Evolutionary conservation across 2,113 vertebrate species (phyloP), one percentile per base, ranked within the genome.

Genomic region (Cyanistes caeruleus): DNA sequence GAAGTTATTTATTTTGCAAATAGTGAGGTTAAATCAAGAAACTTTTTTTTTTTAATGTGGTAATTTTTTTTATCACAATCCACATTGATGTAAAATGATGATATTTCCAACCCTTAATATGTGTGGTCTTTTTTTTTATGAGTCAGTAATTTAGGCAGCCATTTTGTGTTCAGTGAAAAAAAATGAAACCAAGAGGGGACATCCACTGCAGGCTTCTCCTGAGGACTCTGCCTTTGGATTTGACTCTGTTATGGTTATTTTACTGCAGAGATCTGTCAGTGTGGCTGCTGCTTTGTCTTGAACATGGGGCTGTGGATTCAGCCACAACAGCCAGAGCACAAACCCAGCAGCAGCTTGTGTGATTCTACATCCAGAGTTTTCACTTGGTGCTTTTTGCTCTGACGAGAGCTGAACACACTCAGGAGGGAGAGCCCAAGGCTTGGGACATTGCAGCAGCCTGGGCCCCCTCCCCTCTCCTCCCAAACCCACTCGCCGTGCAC

Each of bases 121-220:
- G 35, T n/a, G 8, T 27, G 15, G 8, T 16, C 10, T 25, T 25
- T 60, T 25, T 60, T 58, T 33, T 37, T 48, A 31, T 5, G 12
- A 52, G 37, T 79, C 81, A 91, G 9, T 39, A 60, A 85, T 89
- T 87, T 73, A n/a, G 67, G 91, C 91, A 96, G 91, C 87, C 94
- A 96, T 97, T 93, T 96, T 95, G 65, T 91, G 16, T 28, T 83
- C 39, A 48, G 67, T 17, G 11, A 41, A 35, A 67, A 56, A 84
- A 59, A 25, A 53, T 1, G 4, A 27, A 70, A 27, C 43, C 51
- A 62, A 64, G 31, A 55, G 21, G 11, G 7, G 23, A 22, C 41
- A 43, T 10, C 41, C 33, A 24, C 13, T 30, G 21, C 0, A 0
- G 24, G 28, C 12, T 80, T 79, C 41, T 91, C 37, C 37, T 30